Evolutionary conservation across 2,888 invertebrate species (phyloP).

Genomic region (Polydrusus pterygomalis): DNA sequence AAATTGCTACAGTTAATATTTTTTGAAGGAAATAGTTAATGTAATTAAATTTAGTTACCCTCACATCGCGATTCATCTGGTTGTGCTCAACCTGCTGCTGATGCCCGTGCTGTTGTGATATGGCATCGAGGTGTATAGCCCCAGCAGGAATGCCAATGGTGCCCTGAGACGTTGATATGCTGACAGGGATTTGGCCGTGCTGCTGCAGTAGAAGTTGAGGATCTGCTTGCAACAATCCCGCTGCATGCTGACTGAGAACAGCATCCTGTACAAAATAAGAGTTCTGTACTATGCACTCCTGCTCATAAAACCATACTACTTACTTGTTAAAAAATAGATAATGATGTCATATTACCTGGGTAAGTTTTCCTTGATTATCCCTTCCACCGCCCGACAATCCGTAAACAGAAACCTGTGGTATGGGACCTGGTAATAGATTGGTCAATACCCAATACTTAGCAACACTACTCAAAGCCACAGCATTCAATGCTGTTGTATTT

Average conservation of each 20-base stretch:
- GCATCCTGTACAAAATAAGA: conserved; percentile 64
- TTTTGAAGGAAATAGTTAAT: too few relatives aligned
- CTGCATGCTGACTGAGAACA: conserved; percentile 75
- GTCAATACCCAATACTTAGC: conserved; percentile 91
- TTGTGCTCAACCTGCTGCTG: conserved; percentile 57
- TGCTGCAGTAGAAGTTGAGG: conserved; percentile 70
- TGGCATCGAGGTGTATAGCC: conserved; percentile 68
- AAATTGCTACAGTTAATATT: too few relatives aligned
- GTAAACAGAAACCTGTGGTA: conserved; percentile 85
- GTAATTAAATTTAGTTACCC: conserved; percentile 51
- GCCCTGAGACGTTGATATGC: conserved; percentile 69
- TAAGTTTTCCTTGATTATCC: conserved; percentile 77
- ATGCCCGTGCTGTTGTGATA: conserved; percentile 62
- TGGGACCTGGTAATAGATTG: conserved; percentile 84
- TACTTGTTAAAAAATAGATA: too few relatives aligned
- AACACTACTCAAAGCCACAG: conserved; percentile 83
- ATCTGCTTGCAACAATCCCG: conserved; percentile 68
- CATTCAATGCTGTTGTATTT: conserved; percentile 79
- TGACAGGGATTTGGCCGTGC: conserved; percentile 70
- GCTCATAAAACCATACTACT: too few relatives aligned
- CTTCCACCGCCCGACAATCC: conserved; percentile 78
- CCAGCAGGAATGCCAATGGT: conserved; percentile 69
- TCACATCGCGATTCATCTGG: conserved; percentile 62
- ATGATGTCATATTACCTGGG: conserved; percentile 72
- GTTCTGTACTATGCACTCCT: too few relatives aligned